These are phyloP conservation scores for Andrena hattorfiana DNA, from an alignment of 2,888 invertebrate genomes.

Conservation along the genomic window DNA sequence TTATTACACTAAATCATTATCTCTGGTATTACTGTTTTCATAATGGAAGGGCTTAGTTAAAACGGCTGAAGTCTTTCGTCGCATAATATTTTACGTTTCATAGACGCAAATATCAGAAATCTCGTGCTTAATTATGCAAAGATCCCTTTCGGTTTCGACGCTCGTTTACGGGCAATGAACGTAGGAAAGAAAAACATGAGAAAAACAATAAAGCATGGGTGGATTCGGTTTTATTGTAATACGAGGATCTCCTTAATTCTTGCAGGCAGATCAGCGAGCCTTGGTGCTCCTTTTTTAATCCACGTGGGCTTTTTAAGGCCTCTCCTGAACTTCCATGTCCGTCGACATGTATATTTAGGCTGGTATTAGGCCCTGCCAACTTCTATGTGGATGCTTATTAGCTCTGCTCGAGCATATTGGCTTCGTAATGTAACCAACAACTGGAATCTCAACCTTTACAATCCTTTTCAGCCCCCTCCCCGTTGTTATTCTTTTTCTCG, in stretches of 20 bases:
- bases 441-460: constrained; percentile 38
- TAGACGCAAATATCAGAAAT: too few relatives aligned
- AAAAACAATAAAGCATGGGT: constrained; percentile 17
- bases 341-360: constrained; percentile 79
- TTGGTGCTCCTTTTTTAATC: constrained; percentile 63
- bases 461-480: not conserved
- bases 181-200: not conserved
- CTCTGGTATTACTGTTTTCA: too few relatives aligned
- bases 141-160: too few relatives aligned
- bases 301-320: constrained; percentile 59
- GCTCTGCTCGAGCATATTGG: constrained; percentile 67
- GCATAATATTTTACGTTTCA: too few relatives aligned
- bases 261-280: constrained; percentile 49
- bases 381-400: constrained; percentile 77
- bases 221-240: constrained; percentile 44
- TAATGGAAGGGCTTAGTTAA: too few relatives aligned
- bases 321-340: constrained; percentile 43
- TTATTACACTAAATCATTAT: too few relatives aligned
- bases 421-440: constrained; percentile 63
- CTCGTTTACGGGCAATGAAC: not conserved
- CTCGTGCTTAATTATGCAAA: not conserved
- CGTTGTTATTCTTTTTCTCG: constrained; percentile 3
- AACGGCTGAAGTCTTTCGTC: too few relatives aligned
- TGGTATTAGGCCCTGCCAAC: constrained; percentile 75
- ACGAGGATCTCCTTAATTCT: constrained; percentile 61